Base-by-base conservation (phyloP, 2,888 invertebrate species). In the Tridacna crocea region DNA sequence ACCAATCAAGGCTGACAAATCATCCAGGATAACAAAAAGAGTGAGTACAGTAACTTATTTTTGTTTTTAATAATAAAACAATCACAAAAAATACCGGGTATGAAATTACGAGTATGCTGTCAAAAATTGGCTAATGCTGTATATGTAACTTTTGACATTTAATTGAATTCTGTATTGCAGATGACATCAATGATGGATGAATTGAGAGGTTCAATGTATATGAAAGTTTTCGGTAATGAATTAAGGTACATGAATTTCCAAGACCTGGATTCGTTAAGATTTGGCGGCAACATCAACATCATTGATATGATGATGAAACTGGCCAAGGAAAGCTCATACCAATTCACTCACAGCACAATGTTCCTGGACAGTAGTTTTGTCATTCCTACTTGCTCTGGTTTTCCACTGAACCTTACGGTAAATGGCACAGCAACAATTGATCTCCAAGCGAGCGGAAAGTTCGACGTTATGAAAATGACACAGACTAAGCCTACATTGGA, bases 181-280 rank as follows among this genome's bases (percentile, higher is more conserved):
- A 82, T 84, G 80, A 72, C 61, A 12, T 55, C 60, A 15, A 78
- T 76, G 15, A 87, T 89, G 81, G 92, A 93, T 70, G 87, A 92
- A 27, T 83, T 93, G 12, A 87, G 89, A 55, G 94, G 92, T 22
- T 95, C 96, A 46, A 92, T 98, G 0, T 97, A 97, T 83, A 86
- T 98, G 13, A 97, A 97, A 91, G 94, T 98, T 61, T 98, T 99
- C 92, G 99, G 99, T 0, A 98, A 98, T 92, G 99, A 99, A 94
- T 95, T 95, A 27, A 87, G 88, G 24, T 94, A 92, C 83, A 81
- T 82, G 55, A 87, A 88, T 77, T 86, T 90, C 76, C 80, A 87
- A 27, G 89, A 88, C 26, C 68, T 87, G 65, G 83, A 84, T 72
- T 80, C 79, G 17, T 79, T 78, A 13, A 61, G 72, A 55, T 73